Evolutionary conservation across 2,113 vertebrate genomes (phyloP), one percentile per base, ranked within the genome.

Genomic region (Rhea americana): DNA sequence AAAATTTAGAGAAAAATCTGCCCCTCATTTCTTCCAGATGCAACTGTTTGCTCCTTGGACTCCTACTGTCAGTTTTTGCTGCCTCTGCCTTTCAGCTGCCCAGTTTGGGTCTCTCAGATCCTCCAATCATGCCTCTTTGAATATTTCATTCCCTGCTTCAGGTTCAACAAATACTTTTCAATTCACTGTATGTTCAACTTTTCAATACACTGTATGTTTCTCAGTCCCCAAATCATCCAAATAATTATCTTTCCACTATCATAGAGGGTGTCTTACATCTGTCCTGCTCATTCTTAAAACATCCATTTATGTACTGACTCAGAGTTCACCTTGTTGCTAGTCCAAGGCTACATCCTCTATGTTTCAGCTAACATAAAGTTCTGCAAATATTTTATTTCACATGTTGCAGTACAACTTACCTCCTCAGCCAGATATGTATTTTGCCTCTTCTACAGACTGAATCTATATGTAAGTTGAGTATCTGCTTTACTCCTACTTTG

Each of bases 1-100:
- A 97, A 93, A 43, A 94, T 96, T 78, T 83, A 90, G 74, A 91
- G 73, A 82, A 95, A 96, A 97, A 95, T 96, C 82, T 93, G 73
- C 28, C 65, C 96, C 88, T 97, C 93, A 95, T 97, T 97, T 91
- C 88, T 97, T 97, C 91, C 95, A 97, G 95, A 97, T 95, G 93
- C 83, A 85, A 76, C 18, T 72, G 20, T 75, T 95, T 91, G 76
- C 68, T 93, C 85, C 89, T 91, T 81, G 86, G 77, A 61, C 65
- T 94, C 90, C 85, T 95, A 63, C 37, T 87, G 50, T 85, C 93
- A 92, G 67, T 89, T 91, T 78, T 91, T 80, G 58, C 89, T 79
- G 39, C n/a, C 63, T 70, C 67, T 81, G 62, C 75, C 87, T 92
- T 87, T 96, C 66, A 90, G 37, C n/a, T 82, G 76, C 58, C 37